Conservation (phyloP, 2,888 invertebrate genomes). For the Tetranychus piercei region DNA sequence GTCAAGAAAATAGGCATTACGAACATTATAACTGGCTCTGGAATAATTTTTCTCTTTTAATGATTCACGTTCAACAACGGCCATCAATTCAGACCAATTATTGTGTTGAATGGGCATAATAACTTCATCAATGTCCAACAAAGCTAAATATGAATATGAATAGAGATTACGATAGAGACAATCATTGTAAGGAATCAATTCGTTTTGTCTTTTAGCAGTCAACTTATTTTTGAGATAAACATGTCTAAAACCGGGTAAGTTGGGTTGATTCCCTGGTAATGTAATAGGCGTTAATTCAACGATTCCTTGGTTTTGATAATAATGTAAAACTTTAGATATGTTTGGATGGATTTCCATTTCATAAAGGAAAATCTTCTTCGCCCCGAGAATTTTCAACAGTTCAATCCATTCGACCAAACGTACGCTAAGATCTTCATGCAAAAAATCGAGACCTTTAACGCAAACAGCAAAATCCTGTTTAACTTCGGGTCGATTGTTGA, state of each 20-base stretch:
- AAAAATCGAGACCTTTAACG: constrained; percentile 79
- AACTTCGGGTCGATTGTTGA: constrained; percentile 52
- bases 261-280: constrained; percentile 40
- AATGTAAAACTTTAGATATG: constrained; percentile 54
- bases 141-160: constrained; percentile 45
- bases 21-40: constrained; percentile 62
- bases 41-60: constrained; percentile 47
- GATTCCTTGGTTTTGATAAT: constrained; percentile 40
- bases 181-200: constrained; percentile 55
- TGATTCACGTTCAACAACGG: constrained; percentile 37
- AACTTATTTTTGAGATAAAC: constrained; percentile 36
- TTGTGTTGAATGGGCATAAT: constrained; percentile 45
- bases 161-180: constrained; percentile 53
- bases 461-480: constrained; percentile 68
- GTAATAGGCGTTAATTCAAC: constrained; percentile 40
- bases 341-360: constrained; percentile 67
- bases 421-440: constrained; percentile 72
- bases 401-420: constrained; percentile 87
- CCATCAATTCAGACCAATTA: constrained; percentile 43
- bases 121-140: constrained; percentile 54
- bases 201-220: constrained; percentile 52
- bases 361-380: constrained; percentile 77
- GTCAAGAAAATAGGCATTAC: constrained; percentile 81
- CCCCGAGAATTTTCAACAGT: constrained; percentile 61
- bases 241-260: constrained; percentile 32